Percentiles rank a stretch among this genome's conserved stretches.
Evolutionary conservation across 2,888 invertebrate species (phyloP).

Genomic region (Cylindroiulus punctatus): DNA sequence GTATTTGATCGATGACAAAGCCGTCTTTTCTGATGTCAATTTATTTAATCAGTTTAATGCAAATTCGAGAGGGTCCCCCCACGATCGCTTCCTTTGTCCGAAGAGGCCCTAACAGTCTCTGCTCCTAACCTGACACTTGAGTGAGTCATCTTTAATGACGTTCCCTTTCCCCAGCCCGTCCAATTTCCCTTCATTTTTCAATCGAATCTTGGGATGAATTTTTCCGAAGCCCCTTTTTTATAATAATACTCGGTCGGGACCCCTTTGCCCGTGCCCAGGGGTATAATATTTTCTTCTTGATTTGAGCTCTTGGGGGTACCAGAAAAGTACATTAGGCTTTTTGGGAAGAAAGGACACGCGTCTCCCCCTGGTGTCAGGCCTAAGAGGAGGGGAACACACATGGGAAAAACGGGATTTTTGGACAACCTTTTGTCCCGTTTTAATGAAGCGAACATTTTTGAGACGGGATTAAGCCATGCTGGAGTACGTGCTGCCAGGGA

Average conservation of each 20-base stretch:
- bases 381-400: not conserved
- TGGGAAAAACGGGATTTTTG: conserved; percentile 15
- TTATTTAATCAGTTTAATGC: conserved; percentile 40
- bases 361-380: not conserved
- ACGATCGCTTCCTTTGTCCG: conserved; percentile 12
- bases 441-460: conserved; percentile 26
- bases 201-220: not conserved
- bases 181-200: conserved; percentile 35
- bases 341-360: conserved; percentile 24
- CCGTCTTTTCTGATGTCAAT: conserved; percentile 38
- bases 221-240: not conserved
- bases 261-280: not conserved
- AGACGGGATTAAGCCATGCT: conserved; percentile 22
- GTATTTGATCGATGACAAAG: conserved; percentile 35
- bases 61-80: not conserved
- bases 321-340: conserved; percentile 30
- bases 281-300: conserved; percentile 31
- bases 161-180: not conserved
- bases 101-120: not conserved
- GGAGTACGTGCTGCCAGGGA: not conserved
- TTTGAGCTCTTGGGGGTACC: conserved; percentile 14
- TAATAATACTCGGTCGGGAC: not conserved
- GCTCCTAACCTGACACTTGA: conserved; percentile 21
- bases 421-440: not conserved
- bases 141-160: conserved; percentile 35